Percentiles rank a stretch among this genome's conserved stretches.
Evolutionary conservation across 2,797 vertebrate genomes (phyloP).

Genomic region (Sebastes variabilis): DNA sequence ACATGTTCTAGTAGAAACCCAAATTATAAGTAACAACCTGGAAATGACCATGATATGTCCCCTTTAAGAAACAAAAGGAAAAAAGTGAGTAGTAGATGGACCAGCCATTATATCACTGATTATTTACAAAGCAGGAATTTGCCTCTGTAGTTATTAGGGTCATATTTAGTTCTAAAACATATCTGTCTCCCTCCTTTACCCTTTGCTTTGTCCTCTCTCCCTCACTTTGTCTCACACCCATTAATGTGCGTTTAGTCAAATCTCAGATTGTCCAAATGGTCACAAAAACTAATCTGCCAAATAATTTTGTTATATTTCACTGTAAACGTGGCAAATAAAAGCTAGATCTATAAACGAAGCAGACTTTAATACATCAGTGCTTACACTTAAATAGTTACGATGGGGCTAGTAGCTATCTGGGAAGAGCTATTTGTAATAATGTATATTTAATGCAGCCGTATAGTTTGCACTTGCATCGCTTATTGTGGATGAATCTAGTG

Average conservation of each 20-base stretch:
- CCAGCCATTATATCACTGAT: not conserved
- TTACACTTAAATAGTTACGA: conserved; percentile 1
- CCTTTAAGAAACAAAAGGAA: not conserved
- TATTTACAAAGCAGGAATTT: not conserved
- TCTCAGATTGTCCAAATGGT: not conserved
- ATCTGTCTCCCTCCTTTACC: not conserved
- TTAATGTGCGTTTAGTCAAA: not conserved
- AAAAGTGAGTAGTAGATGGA: not conserved
- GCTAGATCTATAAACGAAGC: not conserved
- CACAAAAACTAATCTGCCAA: not conserved
- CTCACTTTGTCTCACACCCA: not conserved
- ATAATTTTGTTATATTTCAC: not conserved
- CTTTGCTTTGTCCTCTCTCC: not conserved
- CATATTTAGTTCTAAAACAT: not conserved
- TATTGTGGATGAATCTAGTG: conserved; percentile 16
- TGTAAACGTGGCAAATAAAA: conserved; percentile 35
- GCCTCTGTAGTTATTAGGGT: not conserved
- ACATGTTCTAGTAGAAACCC: no score
- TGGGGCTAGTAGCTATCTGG: not conserved
- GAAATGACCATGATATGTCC: not conserved
- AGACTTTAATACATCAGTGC: not conserved
- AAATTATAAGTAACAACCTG: not conserved
- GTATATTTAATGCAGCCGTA: conserved; percentile 54
- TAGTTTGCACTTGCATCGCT: not conserved
- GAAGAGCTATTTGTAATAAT: conserved; percentile 40